These are phyloP conservation scores for Leucophenga maculata DNA, from an alignment of 2,888 invertebrate genomes.

Conservation along the genomic window DNA sequence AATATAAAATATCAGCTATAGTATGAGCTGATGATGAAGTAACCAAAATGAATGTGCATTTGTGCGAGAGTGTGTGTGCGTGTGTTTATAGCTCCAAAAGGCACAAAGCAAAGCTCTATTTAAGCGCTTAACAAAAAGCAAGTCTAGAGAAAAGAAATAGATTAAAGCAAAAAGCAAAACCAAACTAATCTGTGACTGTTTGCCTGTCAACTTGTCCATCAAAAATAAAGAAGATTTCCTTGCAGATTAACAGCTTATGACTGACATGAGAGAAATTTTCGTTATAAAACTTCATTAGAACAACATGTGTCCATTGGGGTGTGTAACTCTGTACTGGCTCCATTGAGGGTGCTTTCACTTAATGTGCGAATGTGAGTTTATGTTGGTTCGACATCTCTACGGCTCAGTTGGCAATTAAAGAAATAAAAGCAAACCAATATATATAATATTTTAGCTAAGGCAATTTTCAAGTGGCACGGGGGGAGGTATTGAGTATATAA, in stretches of 20 bases:
- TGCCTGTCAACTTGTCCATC: conserved; percentile 24
- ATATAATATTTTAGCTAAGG: conserved; percentile 50
- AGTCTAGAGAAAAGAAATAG: background rate
- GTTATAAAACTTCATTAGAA: conserved; percentile 62
- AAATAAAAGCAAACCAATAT: conserved; percentile 57
- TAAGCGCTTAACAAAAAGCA: background rate
- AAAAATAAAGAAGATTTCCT: conserved; percentile 44
- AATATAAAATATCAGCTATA: no score
- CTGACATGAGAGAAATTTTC: conserved; percentile 53
- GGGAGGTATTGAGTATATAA: no score
- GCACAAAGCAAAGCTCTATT: no score
- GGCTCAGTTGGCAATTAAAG: conserved; percentile 62
- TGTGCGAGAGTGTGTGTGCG: no score
- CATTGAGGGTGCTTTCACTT: background rate
- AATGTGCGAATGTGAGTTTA: background rate
- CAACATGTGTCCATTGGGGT: conserved; percentile 53
- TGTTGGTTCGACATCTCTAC: conserved; percentile 35
- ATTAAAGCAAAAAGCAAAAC: background rate
- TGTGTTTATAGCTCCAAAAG: no score
- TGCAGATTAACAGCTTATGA: conserved; percentile 63
- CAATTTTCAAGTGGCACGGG: background rate
- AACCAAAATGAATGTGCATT: no score
- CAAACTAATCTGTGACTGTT: conserved; percentile 15
- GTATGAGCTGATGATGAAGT: no score
- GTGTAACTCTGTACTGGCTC: conserved; percentile 13